These are phyloP conservation scores for Leucopsar rothschildi DNA, from an alignment of 2,113 vertebrate species.

Conservation along the genomic window DNA sequence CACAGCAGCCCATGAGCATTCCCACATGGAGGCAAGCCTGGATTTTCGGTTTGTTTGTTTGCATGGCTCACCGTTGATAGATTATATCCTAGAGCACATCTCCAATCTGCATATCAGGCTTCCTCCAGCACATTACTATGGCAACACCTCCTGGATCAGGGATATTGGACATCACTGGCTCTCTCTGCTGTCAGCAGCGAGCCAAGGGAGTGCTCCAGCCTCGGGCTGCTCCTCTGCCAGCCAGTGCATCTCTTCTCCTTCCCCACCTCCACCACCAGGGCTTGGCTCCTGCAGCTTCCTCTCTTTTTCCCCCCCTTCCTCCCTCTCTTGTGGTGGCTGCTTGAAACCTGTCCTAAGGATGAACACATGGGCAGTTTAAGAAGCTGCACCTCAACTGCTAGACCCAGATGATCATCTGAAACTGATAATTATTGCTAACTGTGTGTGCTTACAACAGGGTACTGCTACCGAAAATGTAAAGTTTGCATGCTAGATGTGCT, in stretches of 20 bases:
- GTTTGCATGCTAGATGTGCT: background rate
- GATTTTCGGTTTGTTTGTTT: background rate
- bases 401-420: background rate
- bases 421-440: background rate
- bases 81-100: background rate
- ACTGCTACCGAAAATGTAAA: background rate
- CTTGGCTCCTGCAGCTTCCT: background rate
- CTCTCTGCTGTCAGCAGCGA: background rate
- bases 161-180: background rate
- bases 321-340: background rate
- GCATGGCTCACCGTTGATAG: background rate
- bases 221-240: background rate
- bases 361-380: background rate
- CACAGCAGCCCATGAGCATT: fast-evolving
- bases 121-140: background rate
- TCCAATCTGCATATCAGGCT: background rate
- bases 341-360: background rate
- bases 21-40: background rate
- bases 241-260: background rate
- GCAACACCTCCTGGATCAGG: background rate
- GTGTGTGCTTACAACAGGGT: background rate
- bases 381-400: background rate
- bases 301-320: background rate
- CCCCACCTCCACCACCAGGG: background rate
- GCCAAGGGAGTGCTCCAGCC: background rate